Conservation (phyloP, 2,888 invertebrate genomes). For the Platycnemis pennipes region DNA sequence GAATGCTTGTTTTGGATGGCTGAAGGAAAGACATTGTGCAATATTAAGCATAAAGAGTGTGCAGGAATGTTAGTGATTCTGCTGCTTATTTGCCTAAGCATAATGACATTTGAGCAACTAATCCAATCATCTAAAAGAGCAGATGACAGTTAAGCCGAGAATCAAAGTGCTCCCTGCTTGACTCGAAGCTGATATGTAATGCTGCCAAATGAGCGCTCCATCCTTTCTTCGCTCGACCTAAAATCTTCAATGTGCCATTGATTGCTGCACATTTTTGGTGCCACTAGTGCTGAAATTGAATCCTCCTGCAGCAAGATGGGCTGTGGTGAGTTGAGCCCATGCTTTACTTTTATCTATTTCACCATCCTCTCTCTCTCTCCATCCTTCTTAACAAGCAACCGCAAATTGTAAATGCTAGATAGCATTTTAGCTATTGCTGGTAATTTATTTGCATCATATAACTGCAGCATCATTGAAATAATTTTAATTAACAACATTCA, state of each 20-base stretch:
- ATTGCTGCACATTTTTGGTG: constrained; percentile 55
- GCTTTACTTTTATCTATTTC: constrained; percentile 40
- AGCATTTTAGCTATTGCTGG: neutral
- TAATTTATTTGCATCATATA: constrained; percentile 41
- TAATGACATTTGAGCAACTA: constrained; percentile 64
- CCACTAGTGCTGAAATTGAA: constrained; percentile 58
- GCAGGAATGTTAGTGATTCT: constrained; percentile 44
- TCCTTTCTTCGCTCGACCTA: constrained; percentile 55
- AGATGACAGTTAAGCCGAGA: constrained; percentile 49
- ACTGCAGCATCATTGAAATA: neutral
- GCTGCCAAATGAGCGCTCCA: constrained; percentile 59
- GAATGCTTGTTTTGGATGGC: constrained; percentile 54
- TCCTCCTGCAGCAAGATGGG: constrained; percentile 64
- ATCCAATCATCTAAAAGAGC: constrained; percentile 44
- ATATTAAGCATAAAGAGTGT: constrained; percentile 43
- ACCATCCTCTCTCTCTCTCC: neutral
- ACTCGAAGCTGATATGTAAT: constrained; percentile 58
- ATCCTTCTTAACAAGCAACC: neutral
- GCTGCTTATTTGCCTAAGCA: constrained; percentile 61
- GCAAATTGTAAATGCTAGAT: neutral
- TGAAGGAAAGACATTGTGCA: constrained; percentile 46
- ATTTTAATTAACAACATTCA: constrained; percentile 31
- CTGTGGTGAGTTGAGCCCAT: constrained; percentile 64
- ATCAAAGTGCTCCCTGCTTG: constrained; percentile 62
- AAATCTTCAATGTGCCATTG: constrained; percentile 64